Evolutionary conservation across 1,140 invertebrate genomes (phyloP).

Genomic region (Mycetomoellerius zeteki): DNA sequence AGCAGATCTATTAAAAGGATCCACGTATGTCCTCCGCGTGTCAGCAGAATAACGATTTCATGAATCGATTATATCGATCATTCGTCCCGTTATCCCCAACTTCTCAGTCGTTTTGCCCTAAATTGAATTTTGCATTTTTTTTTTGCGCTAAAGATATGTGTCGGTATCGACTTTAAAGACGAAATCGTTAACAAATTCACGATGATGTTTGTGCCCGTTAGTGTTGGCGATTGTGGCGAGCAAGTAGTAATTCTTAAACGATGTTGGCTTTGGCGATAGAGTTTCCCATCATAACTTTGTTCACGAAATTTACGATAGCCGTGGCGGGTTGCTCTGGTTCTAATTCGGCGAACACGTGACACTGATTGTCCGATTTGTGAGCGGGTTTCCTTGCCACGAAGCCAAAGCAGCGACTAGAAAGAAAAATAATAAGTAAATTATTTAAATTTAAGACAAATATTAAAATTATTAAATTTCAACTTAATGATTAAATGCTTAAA

Average conservation of each 20-base stretch:
- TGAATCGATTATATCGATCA: slow-evolving; percentile 21
- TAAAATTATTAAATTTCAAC: not conserved
- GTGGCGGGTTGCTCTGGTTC: slow-evolving; percentile 98
- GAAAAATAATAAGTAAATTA: slow-evolving; percentile 35
- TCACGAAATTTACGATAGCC: slow-evolving; percentile 98
- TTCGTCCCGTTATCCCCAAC: slow-evolving; percentile 21
- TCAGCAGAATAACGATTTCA: not conserved
- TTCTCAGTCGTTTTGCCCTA: slow-evolving; percentile 8
- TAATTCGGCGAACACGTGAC: slow-evolving; percentile 98
- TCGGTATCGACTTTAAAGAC: slow-evolving; percentile 27
- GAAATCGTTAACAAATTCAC: slow-evolving; percentile 25
- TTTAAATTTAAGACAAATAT: not conserved
- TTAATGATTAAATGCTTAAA: slow-evolving; percentile 4
- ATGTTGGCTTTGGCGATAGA: slow-evolving; percentile 87
- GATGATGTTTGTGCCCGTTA: slow-evolving; percentile 45
- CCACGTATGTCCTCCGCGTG: not conserved
- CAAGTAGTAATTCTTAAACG: slow-evolving; percentile 80
- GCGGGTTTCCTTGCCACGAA: slow-evolving; percentile 96
- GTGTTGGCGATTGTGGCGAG: slow-evolving; percentile 1
- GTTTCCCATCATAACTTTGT: slow-evolving; percentile 93
- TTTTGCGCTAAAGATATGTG: slow-evolving; percentile 38
- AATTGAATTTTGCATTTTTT: slow-evolving; percentile 20
- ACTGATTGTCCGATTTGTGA: slow-evolving; percentile 95
- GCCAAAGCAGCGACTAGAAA: slow-evolving; percentile 94
- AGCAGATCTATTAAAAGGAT: slow-evolving; percentile 5